phyloP scores from a whole-genome alignment of 2,888 invertebrate species.

The Lasioglossum figueresi region DNA sequence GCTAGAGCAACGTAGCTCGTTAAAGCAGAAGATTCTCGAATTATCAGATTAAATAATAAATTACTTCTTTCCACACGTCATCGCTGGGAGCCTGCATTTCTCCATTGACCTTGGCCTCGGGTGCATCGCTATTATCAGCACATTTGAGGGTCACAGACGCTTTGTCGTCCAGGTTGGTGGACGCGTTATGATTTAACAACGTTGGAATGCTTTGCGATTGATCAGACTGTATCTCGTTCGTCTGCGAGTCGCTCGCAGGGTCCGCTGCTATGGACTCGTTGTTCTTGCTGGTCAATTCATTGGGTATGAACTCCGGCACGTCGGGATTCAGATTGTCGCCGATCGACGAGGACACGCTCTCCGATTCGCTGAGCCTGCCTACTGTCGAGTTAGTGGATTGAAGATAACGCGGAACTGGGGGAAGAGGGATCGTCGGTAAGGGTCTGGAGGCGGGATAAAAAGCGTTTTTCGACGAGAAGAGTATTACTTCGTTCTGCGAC shows the following conservation, averaged over 20 bases:
- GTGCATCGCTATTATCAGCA: slow-evolving; percentile 23
- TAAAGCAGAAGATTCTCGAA: slow-evolving; percentile 21
- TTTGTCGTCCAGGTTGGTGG: slow-evolving; percentile 21
- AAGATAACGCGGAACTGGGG: slow-evolving; percentile 88
- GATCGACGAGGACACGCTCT: slow-evolving; percentile 74
- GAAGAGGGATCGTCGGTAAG: slow-evolving; percentile 89
- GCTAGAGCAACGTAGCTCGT: no score
- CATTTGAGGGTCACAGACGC: slow-evolving; percentile 10
- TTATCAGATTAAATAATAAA: background rate
- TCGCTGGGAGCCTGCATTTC: slow-evolving; percentile 74
- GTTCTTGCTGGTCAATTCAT: slow-evolving; percentile 69
- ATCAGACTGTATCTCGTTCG: slow-evolving; percentile 67
- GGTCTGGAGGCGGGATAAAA: slow-evolving; percentile 87
- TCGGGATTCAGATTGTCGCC: slow-evolving; percentile 91
- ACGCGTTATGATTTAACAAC: slow-evolving; percentile 36
- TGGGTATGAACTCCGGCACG: slow-evolving; percentile 94
- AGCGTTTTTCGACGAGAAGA: slow-evolving; percentile 67
- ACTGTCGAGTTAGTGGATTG: slow-evolving; percentile 77
- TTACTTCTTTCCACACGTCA: slow-evolving; percentile 87
- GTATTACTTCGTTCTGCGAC: slow-evolving; percentile 66
- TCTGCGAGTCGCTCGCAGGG: slow-evolving; percentile 63
- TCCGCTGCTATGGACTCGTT: slow-evolving; percentile 43
- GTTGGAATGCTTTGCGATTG: slow-evolving; percentile 68
- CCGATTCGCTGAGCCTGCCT: slow-evolving; percentile 74
- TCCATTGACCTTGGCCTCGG: slow-evolving; percentile 70